Base-by-base conservation (phyloP, 2,797 vertebrate genomes). In the Melanotaenia trifasciata region DNA sequence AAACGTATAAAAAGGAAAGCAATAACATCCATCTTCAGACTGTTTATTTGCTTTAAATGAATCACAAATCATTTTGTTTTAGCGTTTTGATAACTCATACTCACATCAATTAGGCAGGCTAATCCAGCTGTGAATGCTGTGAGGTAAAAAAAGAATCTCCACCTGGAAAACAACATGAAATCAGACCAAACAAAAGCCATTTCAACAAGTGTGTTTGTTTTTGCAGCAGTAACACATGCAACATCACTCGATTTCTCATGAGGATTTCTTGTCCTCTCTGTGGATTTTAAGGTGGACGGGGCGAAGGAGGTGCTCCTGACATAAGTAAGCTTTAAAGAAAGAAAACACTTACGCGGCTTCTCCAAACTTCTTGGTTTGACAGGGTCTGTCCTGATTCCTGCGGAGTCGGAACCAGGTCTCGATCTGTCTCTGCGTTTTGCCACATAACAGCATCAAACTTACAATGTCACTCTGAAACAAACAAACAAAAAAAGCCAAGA, bases 131-230 rank as follows among this genome's bases (percentile, higher is more conserved):
- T 3, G 74, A 97, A 97, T 12, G 96, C 83, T 47, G 83, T 82
- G 5, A 96, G 56, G 76, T 98, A 98, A 92, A 97, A 98, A 16
- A 88, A 67, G 66, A 96, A 97, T 77, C 96, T 96, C 98, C 98
- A 99, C 70, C 98, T 99, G 89, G 12, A 86, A 81, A 80, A 85
- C 5, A 64, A 61, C 43, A 70, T 7, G 18, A 64, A 4, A 65
- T 40, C 32, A 47, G 4, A 33, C 61, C 13, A 67, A 64, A 66
- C 14, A 40, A 67, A 50, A 47, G 4, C 2, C 2, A 12, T 24
- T 22, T 76, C 3, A 24, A 20, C 4, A 22, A 16, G 13, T 3
- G 16, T 54, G 20, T 62, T 3, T 47, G 1, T n/a, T 35, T 26
- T 6, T 59, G 12, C 2, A 57, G 10, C 26, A 22, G 16, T 3